A percentile compares a stretch with the other conserved stretches of the same genome.
Evolutionary conservation across 2,888 invertebrate species (phyloP).

Genomic region (Hirtodrosophila confusa): DNA sequence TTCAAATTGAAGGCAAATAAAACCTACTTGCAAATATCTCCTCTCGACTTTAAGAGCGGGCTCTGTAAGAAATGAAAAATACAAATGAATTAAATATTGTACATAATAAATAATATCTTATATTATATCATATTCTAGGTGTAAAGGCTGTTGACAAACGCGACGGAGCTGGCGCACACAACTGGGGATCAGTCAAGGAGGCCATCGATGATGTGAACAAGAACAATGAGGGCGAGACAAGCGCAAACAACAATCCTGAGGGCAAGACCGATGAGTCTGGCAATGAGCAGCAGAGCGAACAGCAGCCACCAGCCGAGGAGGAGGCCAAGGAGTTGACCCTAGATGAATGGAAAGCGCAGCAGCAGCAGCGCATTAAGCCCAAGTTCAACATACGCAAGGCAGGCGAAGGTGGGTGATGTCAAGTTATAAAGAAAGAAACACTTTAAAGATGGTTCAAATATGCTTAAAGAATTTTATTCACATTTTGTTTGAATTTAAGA

Average conservation of each 20-base stretch:
- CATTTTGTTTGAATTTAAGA: too few relatives aligned
- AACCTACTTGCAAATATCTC: too few relatives aligned
- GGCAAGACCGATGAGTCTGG: constrained; percentile 82
- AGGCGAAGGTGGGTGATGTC: constrained; percentile 89
- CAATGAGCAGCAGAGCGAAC: constrained; percentile 84
- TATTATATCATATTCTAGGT: constrained; percentile 57
- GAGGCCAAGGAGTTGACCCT: constrained; percentile 95
- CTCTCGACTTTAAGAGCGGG: background rate
- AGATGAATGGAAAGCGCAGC: constrained; percentile 97
- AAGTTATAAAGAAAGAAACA: background rate
- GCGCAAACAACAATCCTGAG: constrained; percentile 77
- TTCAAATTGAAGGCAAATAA: too few relatives aligned
- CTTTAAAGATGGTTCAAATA: too few relatives aligned
- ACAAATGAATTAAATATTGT: background rate
- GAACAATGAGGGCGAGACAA: constrained; percentile 61
- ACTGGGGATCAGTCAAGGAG: constrained; percentile 97
- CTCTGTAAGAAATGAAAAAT: background rate
- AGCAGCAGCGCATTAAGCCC: constrained; percentile 92
- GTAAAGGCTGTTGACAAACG: constrained; percentile 97
- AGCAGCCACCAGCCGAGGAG: constrained; percentile 86
- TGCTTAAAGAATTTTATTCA: too few relatives aligned
- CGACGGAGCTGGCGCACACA: constrained; percentile 97
- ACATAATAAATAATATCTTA: background rate
- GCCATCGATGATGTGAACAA: constrained; percentile 88
- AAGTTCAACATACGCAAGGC: constrained; percentile 97